A percentile compares a stretch with the other conserved stretches of the same genome.
Conservation (phyloP, 2,888 invertebrate genomes). For the Erebia epiphron region DNA sequence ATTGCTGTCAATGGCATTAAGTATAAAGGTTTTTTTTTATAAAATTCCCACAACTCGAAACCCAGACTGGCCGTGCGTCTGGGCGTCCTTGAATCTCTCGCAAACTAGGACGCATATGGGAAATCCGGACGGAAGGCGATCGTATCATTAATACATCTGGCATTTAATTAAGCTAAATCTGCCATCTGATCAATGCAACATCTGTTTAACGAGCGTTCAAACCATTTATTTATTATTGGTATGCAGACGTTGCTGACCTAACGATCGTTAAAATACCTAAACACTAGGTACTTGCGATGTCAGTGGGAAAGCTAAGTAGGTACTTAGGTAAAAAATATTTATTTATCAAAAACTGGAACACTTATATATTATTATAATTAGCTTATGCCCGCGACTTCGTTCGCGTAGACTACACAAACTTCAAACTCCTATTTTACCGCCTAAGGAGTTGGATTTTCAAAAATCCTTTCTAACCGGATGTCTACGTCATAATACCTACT, state of each 20-base stretch:
- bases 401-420: too few species aligned
- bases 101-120: conserved; percentile 36
- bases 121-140: conserved; percentile 35
- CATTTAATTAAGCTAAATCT: conserved; percentile 29
- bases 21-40: conserved; percentile 17
- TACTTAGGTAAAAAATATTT: neutral
- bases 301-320: neutral
- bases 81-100: conserved; percentile 29
- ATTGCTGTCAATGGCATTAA: conserved; percentile 16
- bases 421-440: too few species aligned
- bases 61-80: conserved; percentile 19
- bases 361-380: too few species aligned
- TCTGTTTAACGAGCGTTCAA: conserved; percentile 11
- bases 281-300: neutral
- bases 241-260: conserved; percentile 15
- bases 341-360: neutral
- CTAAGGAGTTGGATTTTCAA: too few species aligned
- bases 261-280: neutral
- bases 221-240: conserved; percentile 15
- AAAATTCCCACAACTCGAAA: conserved; percentile 12
- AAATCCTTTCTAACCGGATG: too few species aligned
- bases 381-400: too few species aligned
- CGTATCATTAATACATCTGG: conserved; percentile 32
- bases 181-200: conserved; percentile 25
- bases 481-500: too few species aligned